Base-by-base conservation (phyloP, 2,888 invertebrate species). In the Pandemis heparana region DNA sequence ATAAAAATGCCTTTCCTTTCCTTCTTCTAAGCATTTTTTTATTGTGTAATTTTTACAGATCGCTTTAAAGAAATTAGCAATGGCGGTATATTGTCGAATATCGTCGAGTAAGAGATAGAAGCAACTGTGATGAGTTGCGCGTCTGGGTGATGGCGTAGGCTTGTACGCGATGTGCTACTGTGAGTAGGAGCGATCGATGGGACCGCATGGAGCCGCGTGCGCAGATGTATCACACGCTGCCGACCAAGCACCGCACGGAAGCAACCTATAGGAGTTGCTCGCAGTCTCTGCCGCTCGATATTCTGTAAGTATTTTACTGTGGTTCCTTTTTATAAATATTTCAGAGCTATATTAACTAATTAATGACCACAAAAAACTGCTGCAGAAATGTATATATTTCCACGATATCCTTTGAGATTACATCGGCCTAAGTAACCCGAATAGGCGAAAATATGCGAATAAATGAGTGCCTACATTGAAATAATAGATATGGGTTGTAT, bases 251-350 rank as follows among this genome's bases (percentile, higher is more conserved):
- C 70, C 89, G 92, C 82, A 85, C 87, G 9, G 93, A 92, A 82
- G 89, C 91, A 79, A 85, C 88, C 73, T 94, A 95, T 80, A 91
- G 88, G 81, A 94, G 92, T 85, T 95, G 95, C 83, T 92, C 95
- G 77, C 94, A 94, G 82, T 91, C 92, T 56, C 80, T 95, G 81
- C 95, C 95, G 69, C 92, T 95, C 78, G 94, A 95, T 79, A 95
- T 94, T 91, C 90, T 95, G 95, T 94, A 81, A 94, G 95, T 91
- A 81, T 59, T 9, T n/a, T 9, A 18, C 4, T 23, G 23, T 18
- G 12, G 5, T 56, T 46, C 12, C 12, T 12, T 12, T 46, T 46
- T 46, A 1, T 12, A 46, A 46, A 46, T 46, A 4, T 46, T 14
- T 1, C 8, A 12, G 46, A 14, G 46, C 9, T 46, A 46, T 46